Base-by-base conservation (phyloP, 2,888 invertebrate species). In the Phyllotreta striolata region DNA sequence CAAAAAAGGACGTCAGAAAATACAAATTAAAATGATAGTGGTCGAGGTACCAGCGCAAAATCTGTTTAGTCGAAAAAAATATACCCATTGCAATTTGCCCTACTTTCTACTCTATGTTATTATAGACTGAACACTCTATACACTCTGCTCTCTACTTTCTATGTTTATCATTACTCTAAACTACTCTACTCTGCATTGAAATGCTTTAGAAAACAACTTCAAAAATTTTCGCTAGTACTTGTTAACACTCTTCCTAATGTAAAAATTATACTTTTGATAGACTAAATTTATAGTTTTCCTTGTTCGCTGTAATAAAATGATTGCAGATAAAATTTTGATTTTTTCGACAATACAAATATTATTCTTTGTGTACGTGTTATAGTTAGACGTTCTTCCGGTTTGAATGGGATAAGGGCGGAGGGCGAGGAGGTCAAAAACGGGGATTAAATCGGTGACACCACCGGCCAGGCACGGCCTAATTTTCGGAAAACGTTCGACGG, bases 381-480 rank as follows among this genome's bases (percentile, higher is more conserved):
- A 49, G 39, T 49, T 24, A 46, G 41, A 40, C 47, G 41, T 35
- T 49, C 34, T 7, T 35, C 14, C 55, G 34, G 58, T 49, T 58
- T 58, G 37, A 9, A 34, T 14, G 9, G 10, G 24, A 37, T n/a
- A 3, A 0, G 35, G 38, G 9, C 5, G 8, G 37, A 12, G 37
- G 6, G 4, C n/a, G 8, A 3, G 24, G 37, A 37, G 10, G 51
- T n/a, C 34, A n/a, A 13, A 52, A 60, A 60, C 52, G 44, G 14
- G 60, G 44, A 60, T 60, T 60, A 60, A 60, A 52, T 46, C 60
- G 60, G 60, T 60, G 60, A 54, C 60, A 60, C 60, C 52, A 44
- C 4, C 52, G 44, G 24, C 52, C 60, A 60, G 60, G 60, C 60
- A 60, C 60, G 60, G 60, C 52, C 60, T 60, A 60, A 60, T 60